Base-by-base conservation (phyloP, 2,113 vertebrate species). In the Tautogolabrus adspersus region DNA sequence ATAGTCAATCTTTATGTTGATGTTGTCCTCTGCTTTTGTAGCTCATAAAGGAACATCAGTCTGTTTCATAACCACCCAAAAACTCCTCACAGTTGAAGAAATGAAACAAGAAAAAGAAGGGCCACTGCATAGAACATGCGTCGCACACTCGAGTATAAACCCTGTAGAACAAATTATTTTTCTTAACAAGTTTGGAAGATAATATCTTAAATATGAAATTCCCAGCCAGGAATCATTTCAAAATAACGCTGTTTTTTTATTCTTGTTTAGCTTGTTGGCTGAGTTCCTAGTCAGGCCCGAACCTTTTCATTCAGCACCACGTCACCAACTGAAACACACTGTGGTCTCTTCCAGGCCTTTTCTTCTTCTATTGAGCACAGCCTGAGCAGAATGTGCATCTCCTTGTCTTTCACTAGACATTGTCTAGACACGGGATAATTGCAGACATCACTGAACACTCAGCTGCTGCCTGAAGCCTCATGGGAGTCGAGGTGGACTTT, bases 371-470 rank as follows among this genome's bases (percentile, higher is more conserved):
- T 44, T 74, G 81, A 81, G 69, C 12, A 54, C 75, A 79, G 80
- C 76, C 83, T 61, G 68, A 23, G 78, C 77, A 72, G 66, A 77
- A 72, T 57, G 77, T 78, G 78, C 64, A 87, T 91, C 89, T 85
- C 82, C 88, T 86, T 91, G 93, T 94, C 94, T 95, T 95, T 92
- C 94, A 93, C 95, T 95, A 97, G 96, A 97, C 96, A 95, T 92
- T 95, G 97, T 98, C 97, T 97, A 98, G 97, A 97, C 96, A 83
- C 86, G 86, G 91, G 83, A 96, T 96, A 96, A 97, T 97, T 97
- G 96, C 96, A 95, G 96, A 95, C 95, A 96, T 93, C 95, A 94
- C 91, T 82, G 94, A 96, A 96, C 95, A 95, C 95, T 96, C 96
- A 95, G 95, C 95, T 95, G 93, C 95, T 94, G 94, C 94, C 93